Conservation (phyloP, 1,140 invertebrate species). For the Brachionus plicatilis region DNA sequence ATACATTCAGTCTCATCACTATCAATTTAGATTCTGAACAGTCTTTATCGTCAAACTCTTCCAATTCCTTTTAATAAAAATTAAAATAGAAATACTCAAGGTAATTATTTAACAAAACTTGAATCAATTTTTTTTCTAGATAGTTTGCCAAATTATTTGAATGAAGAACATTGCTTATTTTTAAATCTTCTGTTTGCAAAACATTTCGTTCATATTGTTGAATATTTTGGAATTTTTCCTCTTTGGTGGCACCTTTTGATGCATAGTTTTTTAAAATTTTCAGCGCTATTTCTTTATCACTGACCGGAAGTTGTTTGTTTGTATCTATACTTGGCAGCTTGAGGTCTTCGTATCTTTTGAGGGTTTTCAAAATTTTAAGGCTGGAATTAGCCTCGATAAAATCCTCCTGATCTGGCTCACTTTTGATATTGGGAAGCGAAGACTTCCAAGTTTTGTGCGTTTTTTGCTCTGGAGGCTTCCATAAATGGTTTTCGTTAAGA, state of each 20-base stretch:
- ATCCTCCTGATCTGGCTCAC: not conserved
- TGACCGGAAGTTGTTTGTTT: not conserved
- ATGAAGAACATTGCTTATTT: constrained; percentile 17
- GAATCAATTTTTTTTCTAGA: not conserved
- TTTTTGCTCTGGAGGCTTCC: constrained; percentile 25
- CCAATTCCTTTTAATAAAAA: not conserved
- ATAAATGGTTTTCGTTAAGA: constrained; percentile 32
- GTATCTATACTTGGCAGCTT: not conserved
- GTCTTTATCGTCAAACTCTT: not conserved
- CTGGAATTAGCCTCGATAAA: not conserved
- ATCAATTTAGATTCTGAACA: not conserved
- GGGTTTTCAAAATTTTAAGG: not conserved
- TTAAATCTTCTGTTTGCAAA: not conserved
- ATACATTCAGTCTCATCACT: not conserved
- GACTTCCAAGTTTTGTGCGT: not conserved
- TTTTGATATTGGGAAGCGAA: not conserved
- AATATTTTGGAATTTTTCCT: constrained; percentile 35
- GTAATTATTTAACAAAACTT: not conserved
- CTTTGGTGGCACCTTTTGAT: not conserved
- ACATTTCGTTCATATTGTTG: not conserved
- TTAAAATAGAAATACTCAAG: too few relatives aligned
- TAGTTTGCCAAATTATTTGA: not conserved
- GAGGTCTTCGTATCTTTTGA: not conserved
- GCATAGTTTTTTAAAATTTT: not conserved
- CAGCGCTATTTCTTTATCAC: constrained; percentile 22